Evolutionary conservation across 2,888 invertebrate species (phyloP).

Genomic region (Eulithis prunata): DNA sequence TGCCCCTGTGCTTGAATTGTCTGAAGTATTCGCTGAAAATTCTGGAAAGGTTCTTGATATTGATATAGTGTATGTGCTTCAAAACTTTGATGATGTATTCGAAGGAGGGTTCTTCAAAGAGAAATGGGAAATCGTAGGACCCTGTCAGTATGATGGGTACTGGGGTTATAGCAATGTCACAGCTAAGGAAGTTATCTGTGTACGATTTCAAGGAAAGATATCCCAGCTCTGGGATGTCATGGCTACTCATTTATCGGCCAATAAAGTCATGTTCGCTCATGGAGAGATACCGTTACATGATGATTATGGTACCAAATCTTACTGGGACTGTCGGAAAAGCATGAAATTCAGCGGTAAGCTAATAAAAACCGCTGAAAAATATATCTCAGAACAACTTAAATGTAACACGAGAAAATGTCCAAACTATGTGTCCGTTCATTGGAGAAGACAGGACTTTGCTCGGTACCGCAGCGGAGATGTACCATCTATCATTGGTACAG

Average conservation of each 20-base stretch:
- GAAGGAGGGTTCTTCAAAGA: slow-evolving; percentile 91
- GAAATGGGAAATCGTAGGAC: slow-evolving; percentile 87
- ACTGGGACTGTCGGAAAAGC: slow-evolving; percentile 95
- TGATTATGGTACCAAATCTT: slow-evolving; percentile 91
- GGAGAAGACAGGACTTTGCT: slow-evolving; percentile 95
- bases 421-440: slow-evolving; percentile 93
- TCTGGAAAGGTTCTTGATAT: slow-evolving; percentile 74
- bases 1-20: slow-evolving; percentile 94
- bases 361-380: slow-evolving; percentile 87
- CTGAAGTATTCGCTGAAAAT: slow-evolving; percentile 83
- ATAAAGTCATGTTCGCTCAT: slow-evolving; percentile 88
- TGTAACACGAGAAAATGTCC: slow-evolving; percentile 75
- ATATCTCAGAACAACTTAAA: slow-evolving; percentile 63
- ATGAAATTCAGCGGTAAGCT: slow-evolving; percentile 94
- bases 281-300: slow-evolving; percentile 95
- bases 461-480: slow-evolving; percentile 88
- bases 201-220: slow-evolving; percentile 92
- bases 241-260: slow-evolving; percentile 61
- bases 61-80: slow-evolving; percentile 91
- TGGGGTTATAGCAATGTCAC: slow-evolving; percentile 90
- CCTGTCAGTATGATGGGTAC: slow-evolving; percentile 70
- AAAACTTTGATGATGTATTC: slow-evolving; percentile 94
- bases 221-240: slow-evolving; percentile 87
- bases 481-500: slow-evolving; percentile 91
- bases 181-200: slow-evolving; percentile 87